Percentiles rank a stretch among this genome's conserved stretches.
These are phyloP conservation scores for Microcebus lehilahytsara DNA, from an alignment of 2,113 vertebrate species.

Conservation along the genomic window DNA sequence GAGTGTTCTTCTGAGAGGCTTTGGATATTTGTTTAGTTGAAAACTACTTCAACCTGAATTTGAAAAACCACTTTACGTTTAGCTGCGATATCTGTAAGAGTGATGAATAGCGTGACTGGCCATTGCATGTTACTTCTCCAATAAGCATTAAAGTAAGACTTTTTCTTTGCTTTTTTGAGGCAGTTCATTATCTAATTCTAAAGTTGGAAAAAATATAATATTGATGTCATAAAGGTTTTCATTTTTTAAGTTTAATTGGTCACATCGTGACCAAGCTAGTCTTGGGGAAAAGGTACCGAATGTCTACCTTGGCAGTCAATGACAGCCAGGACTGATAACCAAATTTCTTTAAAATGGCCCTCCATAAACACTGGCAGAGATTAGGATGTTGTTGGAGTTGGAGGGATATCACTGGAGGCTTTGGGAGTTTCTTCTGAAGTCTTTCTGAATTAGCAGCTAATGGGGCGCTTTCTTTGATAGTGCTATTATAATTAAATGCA, in stretches of 20 bases:
- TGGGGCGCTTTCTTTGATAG: slow-evolving; percentile 90
- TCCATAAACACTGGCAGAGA: slow-evolving; percentile 80
- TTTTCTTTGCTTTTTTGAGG: not conserved
- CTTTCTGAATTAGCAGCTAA: slow-evolving; percentile 89
- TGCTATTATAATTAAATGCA: slow-evolving; percentile 89
- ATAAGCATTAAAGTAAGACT: not conserved
- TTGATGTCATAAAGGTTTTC: not conserved
- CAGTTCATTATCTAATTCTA: not conserved
- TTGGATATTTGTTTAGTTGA: not conserved
- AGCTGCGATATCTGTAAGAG: not conserved
- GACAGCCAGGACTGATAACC: slow-evolving; percentile 69
- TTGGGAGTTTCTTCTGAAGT: slow-evolving; percentile 89
- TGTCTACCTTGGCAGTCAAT: slow-evolving; percentile 32
- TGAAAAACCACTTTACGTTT: slow-evolving; percentile 35
- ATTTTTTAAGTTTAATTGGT: slow-evolving; percentile 42
- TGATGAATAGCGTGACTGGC: not conserved
- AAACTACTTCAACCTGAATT: not conserved
- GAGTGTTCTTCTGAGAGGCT: not conserved
- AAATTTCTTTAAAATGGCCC: slow-evolving; percentile 70
- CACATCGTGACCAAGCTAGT: slow-evolving; percentile 15
- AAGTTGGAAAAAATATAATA: not conserved
- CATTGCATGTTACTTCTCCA: slow-evolving; percentile 10
- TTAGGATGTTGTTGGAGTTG: slow-evolving; percentile 81
- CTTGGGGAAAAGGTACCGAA: slow-evolving; percentile 17
- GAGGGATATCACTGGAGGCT: slow-evolving; percentile 84